Base-by-base conservation (phyloP, 2,113 vertebrate species). In the Ursus arctos region DNA sequence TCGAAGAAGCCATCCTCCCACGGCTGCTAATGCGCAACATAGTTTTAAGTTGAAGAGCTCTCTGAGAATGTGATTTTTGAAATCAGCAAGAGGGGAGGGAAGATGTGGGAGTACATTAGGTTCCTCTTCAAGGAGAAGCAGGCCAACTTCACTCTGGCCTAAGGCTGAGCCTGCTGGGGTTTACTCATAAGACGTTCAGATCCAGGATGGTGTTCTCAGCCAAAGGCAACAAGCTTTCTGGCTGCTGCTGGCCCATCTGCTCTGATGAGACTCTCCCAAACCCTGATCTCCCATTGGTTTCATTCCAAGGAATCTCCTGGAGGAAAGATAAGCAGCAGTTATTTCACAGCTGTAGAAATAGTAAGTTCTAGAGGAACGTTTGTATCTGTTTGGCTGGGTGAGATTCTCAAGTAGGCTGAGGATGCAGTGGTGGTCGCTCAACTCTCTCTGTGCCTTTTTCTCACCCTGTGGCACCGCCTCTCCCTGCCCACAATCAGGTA, bases 341-440 rank as follows among this genome's bases (percentile, higher is more conserved):
- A 40, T 81, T 51, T 47, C 51, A n/a, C 98, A 98, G 98, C 98
- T 98, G 98, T 96, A 69, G 98, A 97, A 98, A 97, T 94, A 98
- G 67, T 91, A 51, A 72, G 77, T 67, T 81, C 93, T 43, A 31
- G 91, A 81, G 11, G 86, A 61, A 49, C 53, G 8, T 51, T 94
- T 40, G 7, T 15, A 13, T 85, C 76, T 93, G 94, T 47, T 88
- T 63, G 74, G 79, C 67, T 0, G 26, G 22, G 57, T 14, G 63
- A 93, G 86, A 14, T n/a, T 91, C 71, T 88, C 82, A 15, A 85
- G 65, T 7, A 22, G 59, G 40, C 82, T 43, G 12, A 91, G 63
- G 4, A 22, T 43, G 14, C 65, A 55, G 67, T 8, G 79, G 61
- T 22, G 28, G 79, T 72, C 86, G 40, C 47, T 88, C 85, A 59